Evolutionary conservation across 2,113 vertebrate genomes (phyloP), one percentile per base, ranked within the genome.

Genomic region (Miniopterus natalensis): DNA sequence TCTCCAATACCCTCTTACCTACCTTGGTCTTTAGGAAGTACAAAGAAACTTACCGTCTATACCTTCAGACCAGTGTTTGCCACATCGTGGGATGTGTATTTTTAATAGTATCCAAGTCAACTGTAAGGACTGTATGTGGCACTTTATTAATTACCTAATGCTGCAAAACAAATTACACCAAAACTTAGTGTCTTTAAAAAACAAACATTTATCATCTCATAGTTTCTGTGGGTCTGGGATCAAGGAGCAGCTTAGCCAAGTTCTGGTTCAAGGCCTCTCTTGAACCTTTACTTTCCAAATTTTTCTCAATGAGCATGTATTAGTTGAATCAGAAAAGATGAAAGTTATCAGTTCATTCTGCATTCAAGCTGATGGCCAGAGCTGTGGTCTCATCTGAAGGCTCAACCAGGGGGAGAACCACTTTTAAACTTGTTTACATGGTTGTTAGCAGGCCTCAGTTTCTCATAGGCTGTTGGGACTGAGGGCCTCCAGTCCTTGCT

Each of bases 381-480:
- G 55, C 47, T 9, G 20, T 36, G 45, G n/a, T 59, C 42, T 92
- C 65, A 47, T 42, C 93, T 12, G 63, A 59, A 47, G 42, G 61
- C 23, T 66, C n/a, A 6, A 0, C 3, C 2, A 20, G 6, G n/a
- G 15, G 5, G 3, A 20, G 17, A 63, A 6, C 27, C 1, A 1
- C 29, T 40, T 70, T 77, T 14, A n/a, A 14, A 11, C 42, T 53
- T 23, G 31, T n/a, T 53, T 3, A 20, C 36, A 0, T 7, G 57
- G 18, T 25, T 20, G 5, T 25, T 13, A 20, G 25, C 45, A 17
- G 57, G 36, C 7, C 8, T 21, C 14, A 20, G 31, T 40, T 83
- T 77, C 53, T 86, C 53, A 15, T 0, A 9, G 61, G 59, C 47
- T 55, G 0, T 17, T 15, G 25, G 31, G 14, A 20, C 59, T 12